phyloP scores from a whole-genome alignment of 1,140 invertebrate species.

The Goniozus legneri region DNA sequence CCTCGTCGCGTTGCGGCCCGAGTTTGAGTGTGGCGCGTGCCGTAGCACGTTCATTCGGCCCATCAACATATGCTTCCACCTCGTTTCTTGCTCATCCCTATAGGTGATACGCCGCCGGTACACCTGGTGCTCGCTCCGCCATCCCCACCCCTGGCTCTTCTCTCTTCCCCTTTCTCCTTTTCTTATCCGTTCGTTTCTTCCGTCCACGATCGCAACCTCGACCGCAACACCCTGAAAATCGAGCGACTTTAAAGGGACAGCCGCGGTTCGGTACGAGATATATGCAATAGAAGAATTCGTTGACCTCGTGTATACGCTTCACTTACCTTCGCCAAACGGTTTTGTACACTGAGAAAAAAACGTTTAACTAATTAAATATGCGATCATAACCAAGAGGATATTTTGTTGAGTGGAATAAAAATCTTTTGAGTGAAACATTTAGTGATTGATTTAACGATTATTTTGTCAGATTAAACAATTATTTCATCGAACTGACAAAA shows the following conservation, averaged over 20 bases:
- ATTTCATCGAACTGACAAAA: no score
- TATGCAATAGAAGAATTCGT: no score
- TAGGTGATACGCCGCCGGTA: slow-evolving; percentile 37
- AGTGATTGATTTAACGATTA: no score
- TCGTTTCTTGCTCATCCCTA: slow-evolving; percentile 46
- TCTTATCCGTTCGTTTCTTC: slow-evolving; percentile 1
- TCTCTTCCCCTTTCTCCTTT: slow-evolving; percentile 18
- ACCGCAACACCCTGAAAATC: background rate
- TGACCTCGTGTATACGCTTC: no score
- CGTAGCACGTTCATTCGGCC: slow-evolving; percentile 39
- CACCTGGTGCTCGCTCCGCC: slow-evolving; percentile 39
- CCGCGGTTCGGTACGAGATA: background rate
- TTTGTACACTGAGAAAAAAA: no score
- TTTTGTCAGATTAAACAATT: no score
- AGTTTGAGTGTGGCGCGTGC: slow-evolving; percentile 51
- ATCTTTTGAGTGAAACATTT: no score
- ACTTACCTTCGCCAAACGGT: no score
- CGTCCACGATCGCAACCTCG: background rate
- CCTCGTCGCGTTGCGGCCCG: slow-evolving; percentile 38
- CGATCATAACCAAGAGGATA: no score
- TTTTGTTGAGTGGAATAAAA: no score
- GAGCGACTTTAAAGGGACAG: background rate
- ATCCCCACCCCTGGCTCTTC: slow-evolving; percentile 17
- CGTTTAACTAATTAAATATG: no score
- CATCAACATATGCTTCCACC: slow-evolving; percentile 52